Evolutionary conservation across 2,888 invertebrate genomes (phyloP).

Genomic region (Synergus itoensis): DNA sequence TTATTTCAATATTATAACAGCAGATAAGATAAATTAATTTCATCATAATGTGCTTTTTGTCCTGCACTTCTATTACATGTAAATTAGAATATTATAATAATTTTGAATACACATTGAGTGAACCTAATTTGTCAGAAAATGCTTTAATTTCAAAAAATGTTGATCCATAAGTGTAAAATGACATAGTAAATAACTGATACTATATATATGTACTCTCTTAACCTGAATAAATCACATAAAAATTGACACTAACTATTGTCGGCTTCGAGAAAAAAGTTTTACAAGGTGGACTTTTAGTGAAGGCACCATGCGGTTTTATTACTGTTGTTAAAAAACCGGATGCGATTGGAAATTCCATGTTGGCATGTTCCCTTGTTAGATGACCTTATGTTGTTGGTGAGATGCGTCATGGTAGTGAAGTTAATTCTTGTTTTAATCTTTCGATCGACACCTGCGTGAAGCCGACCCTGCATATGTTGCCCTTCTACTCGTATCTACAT

Average conservation of each 20-base stretch:
- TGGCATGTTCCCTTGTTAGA: slow-evolving; percentile 32
- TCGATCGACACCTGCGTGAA: slow-evolving; percentile 39
- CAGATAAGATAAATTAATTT: background rate
- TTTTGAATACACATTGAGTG: too few relatives aligned
- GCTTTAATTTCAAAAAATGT: too few relatives aligned
- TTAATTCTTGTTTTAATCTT: slow-evolving; percentile 38
- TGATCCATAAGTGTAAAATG: too few relatives aligned
- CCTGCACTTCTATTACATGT: too few relatives aligned
- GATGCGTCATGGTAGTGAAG: slow-evolving; percentile 35
- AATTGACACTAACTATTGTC: background rate
- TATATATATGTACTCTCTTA: too few relatives aligned
- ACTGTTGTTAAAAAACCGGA: slow-evolving; percentile 30
- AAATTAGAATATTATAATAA: too few relatives aligned
- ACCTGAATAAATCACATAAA: background rate
- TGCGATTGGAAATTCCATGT: slow-evolving; percentile 29
- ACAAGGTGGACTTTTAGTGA: slow-evolving; percentile 16
- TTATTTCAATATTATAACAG: background rate
- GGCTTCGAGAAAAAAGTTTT: background rate
- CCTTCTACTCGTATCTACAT: slow-evolving; percentile 20
- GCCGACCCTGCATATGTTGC: slow-evolving; percentile 37
- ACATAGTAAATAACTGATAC: too few relatives aligned
- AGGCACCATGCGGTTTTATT: slow-evolving; percentile 28
- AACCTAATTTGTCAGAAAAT: too few relatives aligned
- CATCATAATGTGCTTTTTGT: background rate
- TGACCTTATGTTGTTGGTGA: slow-evolving; percentile 30